Percentiles rank a stretch among this genome's conserved stretches.
Conservation (phyloP, 92 coral and sea anemone genomes). For the Porites lobata region DNA sequence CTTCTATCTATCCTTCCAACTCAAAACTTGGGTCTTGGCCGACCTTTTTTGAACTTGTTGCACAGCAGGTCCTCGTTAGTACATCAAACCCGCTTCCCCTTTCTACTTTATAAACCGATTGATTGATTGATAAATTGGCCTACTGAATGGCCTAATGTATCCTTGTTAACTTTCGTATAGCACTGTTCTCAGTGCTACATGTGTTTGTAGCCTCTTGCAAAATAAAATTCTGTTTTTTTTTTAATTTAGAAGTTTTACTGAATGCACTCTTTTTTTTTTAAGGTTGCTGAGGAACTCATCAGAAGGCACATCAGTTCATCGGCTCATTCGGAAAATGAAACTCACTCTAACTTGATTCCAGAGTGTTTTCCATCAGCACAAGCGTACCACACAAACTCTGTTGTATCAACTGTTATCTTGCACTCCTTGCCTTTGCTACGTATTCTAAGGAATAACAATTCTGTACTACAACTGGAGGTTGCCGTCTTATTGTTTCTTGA, state of each 20-base stretch:
- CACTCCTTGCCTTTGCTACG: slow-evolving; percentile 76
- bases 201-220: background rate
- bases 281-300: slow-evolving; percentile 59
- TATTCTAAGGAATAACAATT: slow-evolving; percentile 65
- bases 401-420: slow-evolving; percentile 68
- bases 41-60: too few relatives aligned
- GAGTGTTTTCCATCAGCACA: slow-evolving; percentile 65
- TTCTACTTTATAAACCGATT: too few relatives aligned
- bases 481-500: slow-evolving; percentile 83
- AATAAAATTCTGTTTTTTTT: background rate
- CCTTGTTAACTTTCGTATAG: background rate
- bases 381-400: slow-evolving; percentile 73
- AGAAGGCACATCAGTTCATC: slow-evolving; percentile 13
- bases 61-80: too few relatives aligned
- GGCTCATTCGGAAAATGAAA: background rate
- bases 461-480: slow-evolving; percentile 48
- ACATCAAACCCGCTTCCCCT: too few relatives aligned
- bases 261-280: background rate
- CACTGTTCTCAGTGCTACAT: too few relatives aligned
- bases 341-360: background rate
- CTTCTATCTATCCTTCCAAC: too few relatives aligned
- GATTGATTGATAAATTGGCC: too few relatives aligned
- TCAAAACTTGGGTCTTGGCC: too few relatives aligned
- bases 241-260: background rate
- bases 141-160: too few relatives aligned